phyloP scores from a whole-genome alignment of 2,797 vertebrate species.

The Catostomus latipinnis region DNA sequence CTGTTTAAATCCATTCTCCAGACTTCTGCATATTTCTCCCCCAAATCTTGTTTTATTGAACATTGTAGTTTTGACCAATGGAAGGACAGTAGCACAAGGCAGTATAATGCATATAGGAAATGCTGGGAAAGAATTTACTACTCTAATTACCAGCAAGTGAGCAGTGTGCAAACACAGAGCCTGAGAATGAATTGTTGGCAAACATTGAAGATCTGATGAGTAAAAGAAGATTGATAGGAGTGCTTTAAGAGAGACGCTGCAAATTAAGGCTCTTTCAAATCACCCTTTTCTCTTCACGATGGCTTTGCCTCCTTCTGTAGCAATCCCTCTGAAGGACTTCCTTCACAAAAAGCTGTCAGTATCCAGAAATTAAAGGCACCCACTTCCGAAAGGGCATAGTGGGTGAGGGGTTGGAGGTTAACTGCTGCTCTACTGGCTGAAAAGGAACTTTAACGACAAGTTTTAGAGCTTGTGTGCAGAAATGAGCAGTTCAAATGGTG shows the following conservation, averaged over 20 bases:
- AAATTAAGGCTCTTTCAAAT: constrained; percentile 52
- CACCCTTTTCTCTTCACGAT: constrained; percentile 32
- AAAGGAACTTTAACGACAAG: constrained; percentile 76
- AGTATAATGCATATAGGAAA: constrained; percentile 33
- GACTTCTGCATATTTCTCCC: neutral
- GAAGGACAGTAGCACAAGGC: constrained; percentile 31
- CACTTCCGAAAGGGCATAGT: constrained; percentile 69
- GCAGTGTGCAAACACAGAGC: constrained; percentile 67
- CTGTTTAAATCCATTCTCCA: neutral
- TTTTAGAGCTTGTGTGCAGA: constrained; percentile 63
- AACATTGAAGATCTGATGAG: constrained; percentile 66
- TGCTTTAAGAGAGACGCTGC: constrained; percentile 52
- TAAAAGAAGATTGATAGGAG: constrained; percentile 62
- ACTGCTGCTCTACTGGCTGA: constrained; percentile 73
- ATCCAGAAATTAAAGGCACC: constrained; percentile 69
- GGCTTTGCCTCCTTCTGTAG: constrained; percentile 21
- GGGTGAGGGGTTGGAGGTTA: constrained; percentile 78
- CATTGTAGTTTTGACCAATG: constrained; percentile 20
- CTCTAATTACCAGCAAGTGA: constrained; percentile 70
- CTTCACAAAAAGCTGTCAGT: constrained; percentile 72
- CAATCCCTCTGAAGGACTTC: constrained; percentile 58
- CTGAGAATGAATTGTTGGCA: constrained; percentile 67
- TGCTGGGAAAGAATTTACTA: constrained; percentile 61
- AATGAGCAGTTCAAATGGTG: constrained; percentile 68
- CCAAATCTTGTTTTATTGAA: neutral